Base-by-base conservation (phyloP, 2,888 invertebrate species). In the Anthrax anthrax region DNA sequence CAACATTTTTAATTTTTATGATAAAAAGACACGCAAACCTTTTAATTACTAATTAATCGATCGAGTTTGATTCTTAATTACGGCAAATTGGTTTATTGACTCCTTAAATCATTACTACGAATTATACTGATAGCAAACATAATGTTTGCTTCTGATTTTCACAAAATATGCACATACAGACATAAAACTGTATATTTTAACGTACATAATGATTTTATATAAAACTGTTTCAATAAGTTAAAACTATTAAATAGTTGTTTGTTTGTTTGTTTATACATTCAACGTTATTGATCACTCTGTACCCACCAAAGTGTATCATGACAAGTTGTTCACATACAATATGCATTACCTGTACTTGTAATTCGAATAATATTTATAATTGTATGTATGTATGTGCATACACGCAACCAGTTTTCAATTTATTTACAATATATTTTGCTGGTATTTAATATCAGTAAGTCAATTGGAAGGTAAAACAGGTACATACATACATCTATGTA, bases 31-130 rank as follows among this genome's bases (percentile, higher is more conserved):
- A 45, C 45, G 45, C 45, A 45, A 32, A 45, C 45, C 40, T 29
- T 23, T 23, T 32, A 10, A 34, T 23, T 45, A 40, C 23, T 40
- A 17, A 44, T 34, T 34, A 34, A 17, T 34, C 40, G 16, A 27
- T 18, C 16, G 12, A 37, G 40, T 16, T 45, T 23, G 18, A 36
- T 40, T 45, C 45, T 45, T 45, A 45, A 45, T 45, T 45, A 40
- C 45, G 40, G 40, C 40, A 45, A 45, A 45, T 45, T 45, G 38
- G 36, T 27, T 40, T 37, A 40, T 45, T 45, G 45, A 45, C 45
- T 45, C 40, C 45, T 45, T 45, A 45, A 45, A 45, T 45, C 45
- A 45, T 40, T 39, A 45, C 40, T 45, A 45, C 39, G n/a, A 19
- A 14, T 19, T 36, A 13, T 36, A 39, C 34, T 34, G 34, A 40